Evolutionary conservation across 2,113 vertebrate species (phyloP), one percentile per base, ranked within the genome.

Genomic region (Apus apus): DNA sequence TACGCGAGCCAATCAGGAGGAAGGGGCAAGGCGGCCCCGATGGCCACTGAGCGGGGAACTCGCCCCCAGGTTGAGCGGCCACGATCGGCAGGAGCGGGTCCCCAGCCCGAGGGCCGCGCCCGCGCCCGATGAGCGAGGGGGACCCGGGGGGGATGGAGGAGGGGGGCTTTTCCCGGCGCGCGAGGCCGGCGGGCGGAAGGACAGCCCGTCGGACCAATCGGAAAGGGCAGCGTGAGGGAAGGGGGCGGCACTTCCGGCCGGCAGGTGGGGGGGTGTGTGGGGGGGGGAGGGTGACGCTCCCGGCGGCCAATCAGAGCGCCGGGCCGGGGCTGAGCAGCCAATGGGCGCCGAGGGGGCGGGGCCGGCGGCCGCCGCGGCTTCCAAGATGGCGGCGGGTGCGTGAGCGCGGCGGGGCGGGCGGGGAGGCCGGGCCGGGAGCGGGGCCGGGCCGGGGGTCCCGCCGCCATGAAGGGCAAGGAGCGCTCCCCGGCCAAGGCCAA

Each of bases 381-480:
- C 96, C 97, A 98, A 98, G 98, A 98, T 98, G 98, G 98, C 98
- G 98, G 96, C 91, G 94, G 96, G 97, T 97, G 97, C 97, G 96
- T 98, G 97, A 98, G 97, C 95, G 97, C 97, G 96, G 95, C 93
- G 80, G 97, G 68, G 84, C 58, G 19, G 92, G 86, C 76, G 95
- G 97, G 92, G 93, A 70, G 72, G 94, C 97, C 79, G 92, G n/a
- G n/a, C 95, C 96, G 85, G 93, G 88, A 60, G 85, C n/a, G n/a
- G 70, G 71, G 89, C 85, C 64, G 89, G 70, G 72, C 87, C 87
- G 58, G 72, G 74, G 84, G 19, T 25, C 94, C 93, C 92, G 89
- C 92, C 94, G 90, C 88, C 87, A 99, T 99, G 99, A 99, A 99
- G 98, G 99, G 99, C 83, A 99, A 99, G 97, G 99, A 99, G 97